phyloP scores from a whole-genome alignment of 2,797 vertebrate genomes.

The Coregonus suidteri region DNA sequence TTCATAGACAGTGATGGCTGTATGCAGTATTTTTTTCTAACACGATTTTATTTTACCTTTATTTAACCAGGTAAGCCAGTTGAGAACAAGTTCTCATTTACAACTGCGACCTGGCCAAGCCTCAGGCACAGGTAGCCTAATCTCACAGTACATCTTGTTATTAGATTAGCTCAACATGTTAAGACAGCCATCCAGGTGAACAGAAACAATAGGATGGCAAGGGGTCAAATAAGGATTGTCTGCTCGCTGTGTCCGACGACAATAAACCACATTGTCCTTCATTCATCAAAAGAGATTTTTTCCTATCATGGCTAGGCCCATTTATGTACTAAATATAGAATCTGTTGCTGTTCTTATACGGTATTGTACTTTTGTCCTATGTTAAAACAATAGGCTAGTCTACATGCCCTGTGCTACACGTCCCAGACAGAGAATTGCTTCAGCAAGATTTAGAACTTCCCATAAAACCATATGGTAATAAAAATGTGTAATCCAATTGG shows the following conservation, averaged over 20 bases:
- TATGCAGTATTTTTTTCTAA: too few relatives aligned
- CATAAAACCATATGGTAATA: conserved; percentile 21
- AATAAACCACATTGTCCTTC: too few relatives aligned
- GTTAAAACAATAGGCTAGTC: neutral
- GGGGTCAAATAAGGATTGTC: neutral
- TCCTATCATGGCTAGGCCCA: neutral
- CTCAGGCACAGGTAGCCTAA: too few relatives aligned
- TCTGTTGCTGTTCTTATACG: too few relatives aligned
- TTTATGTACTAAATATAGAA: too few relatives aligned
- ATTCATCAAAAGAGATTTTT: neutral
- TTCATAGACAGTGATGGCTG: too few relatives aligned
- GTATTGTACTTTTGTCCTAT: too few relatives aligned
- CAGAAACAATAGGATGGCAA: neutral
- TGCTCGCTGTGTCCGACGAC: neutral
- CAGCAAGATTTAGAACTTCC: conserved; percentile 7
- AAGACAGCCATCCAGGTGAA: neutral
- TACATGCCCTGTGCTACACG: neutral
- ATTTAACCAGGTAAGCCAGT: too few relatives aligned
- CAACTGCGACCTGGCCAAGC: too few relatives aligned
- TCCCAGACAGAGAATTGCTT: conserved; percentile 12
- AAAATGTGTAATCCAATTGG: conserved; percentile 21
- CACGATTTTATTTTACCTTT: too few relatives aligned
- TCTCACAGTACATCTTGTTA: neutral
- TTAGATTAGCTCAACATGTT: neutral
- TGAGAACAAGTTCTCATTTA: too few relatives aligned